Percentiles rank a stretch among this genome's conserved stretches.
phyloP scores from a whole-genome alignment of 2,797 vertebrate genomes.

The Eospalax fontanierii region DNA sequence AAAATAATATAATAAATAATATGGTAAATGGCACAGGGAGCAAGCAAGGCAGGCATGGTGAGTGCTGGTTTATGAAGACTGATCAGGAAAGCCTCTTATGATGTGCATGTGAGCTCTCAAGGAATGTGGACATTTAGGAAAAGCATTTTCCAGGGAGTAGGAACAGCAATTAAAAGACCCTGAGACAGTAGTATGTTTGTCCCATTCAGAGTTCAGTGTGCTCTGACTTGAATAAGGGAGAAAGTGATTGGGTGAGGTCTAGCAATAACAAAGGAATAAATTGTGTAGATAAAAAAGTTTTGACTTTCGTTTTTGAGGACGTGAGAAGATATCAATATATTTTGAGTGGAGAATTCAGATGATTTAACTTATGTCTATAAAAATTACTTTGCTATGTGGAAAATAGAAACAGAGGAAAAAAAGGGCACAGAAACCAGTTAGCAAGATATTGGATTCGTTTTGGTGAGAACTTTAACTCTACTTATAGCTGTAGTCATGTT shows the following conservation, averaged over 20 bases:
- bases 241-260: not conserved
- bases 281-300: not conserved
- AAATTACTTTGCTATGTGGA: not conserved
- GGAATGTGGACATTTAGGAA: not conserved
- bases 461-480: not conserved
- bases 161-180: not conserved
- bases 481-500: not conserved
- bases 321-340: not conserved
- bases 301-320: not conserved
- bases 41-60: not conserved
- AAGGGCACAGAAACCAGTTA: not conserved
- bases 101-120: not conserved
- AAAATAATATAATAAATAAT: not conserved
- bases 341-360: not conserved
- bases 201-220: accelerated
- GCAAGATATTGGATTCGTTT: not conserved
- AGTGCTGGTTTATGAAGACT: not conserved
- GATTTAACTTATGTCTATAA: not conserved
- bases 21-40: not conserved
- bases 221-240: not conserved
- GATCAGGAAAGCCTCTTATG: not conserved
- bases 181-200: not conserved
- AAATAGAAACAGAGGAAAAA: not conserved
- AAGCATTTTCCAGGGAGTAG: not conserved
- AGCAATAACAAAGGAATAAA: not conserved